Percentiles rank a stretch among this genome's conserved stretches.
These are phyloP conservation scores for Nyctereutes procyonoides DNA, from an alignment of 2,113 vertebrate species.

Conservation along the genomic window DNA sequence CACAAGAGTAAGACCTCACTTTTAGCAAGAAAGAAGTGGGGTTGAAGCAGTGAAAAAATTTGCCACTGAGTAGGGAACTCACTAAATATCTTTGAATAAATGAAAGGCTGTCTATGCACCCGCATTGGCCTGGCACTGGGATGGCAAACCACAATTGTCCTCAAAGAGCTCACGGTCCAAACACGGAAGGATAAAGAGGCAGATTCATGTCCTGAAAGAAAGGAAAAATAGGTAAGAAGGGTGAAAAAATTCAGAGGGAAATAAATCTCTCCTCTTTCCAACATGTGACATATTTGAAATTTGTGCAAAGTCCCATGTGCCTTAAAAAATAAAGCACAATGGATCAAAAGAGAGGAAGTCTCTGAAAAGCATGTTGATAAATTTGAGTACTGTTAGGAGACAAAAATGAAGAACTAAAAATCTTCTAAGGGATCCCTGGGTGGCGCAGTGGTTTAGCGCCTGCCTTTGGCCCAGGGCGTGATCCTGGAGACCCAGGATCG, in stretches of 20 bases:
- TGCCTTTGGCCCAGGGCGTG: too few species aligned
- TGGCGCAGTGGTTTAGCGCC: too few species aligned
- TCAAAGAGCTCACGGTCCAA: neutral
- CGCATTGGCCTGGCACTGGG: fast-evolving
- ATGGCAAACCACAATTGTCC: neutral
- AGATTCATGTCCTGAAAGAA: neutral
- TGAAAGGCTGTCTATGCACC: fast-evolving
- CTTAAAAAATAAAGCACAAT: neutral
- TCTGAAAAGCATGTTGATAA: neutral
- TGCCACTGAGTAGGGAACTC: neutral
- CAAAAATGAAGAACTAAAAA: neutral
- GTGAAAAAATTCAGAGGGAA: slow-evolving; percentile 12
- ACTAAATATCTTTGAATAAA: neutral
- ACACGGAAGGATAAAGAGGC: neutral
- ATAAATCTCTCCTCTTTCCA: neutral
- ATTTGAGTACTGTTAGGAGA: neutral
- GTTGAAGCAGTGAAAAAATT: neutral
- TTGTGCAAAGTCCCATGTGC: neutral
- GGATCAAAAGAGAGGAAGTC: neutral
- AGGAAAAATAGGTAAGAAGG: neutral
- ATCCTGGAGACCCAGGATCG: too few species aligned
- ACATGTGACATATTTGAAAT: neutral
- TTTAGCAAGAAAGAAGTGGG: neutral
- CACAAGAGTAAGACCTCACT: neutral
- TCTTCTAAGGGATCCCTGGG: too few species aligned